A percentile compares a stretch with the other conserved stretches of the same genome.
phyloP scores from a whole-genome alignment of 2,113 vertebrate genomes.

The Pholis gunnellus region DNA sequence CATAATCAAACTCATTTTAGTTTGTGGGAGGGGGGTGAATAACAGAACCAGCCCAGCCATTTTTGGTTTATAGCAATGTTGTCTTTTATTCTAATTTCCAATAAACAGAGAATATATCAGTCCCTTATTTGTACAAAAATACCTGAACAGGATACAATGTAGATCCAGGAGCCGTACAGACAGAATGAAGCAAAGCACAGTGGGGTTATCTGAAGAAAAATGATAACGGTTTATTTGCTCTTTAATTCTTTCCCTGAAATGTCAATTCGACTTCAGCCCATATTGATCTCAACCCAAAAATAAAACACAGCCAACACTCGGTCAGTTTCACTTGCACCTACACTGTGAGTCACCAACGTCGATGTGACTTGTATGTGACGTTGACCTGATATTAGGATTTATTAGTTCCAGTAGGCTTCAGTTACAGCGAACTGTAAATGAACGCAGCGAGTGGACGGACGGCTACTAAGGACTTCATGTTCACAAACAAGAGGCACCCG shows the following conservation, averaged over 20 bases:
- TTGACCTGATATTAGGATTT: constrained; percentile 80
- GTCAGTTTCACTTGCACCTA: constrained; percentile 30
- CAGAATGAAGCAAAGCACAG: constrained; percentile 91
- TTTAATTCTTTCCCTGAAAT: constrained; percentile 88
- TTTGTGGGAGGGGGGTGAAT: background rate
- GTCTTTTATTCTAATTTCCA: constrained; percentile 97
- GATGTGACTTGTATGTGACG: constrained; percentile 55
- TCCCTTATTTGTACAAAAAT: constrained; percentile 99
- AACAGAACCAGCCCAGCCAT: constrained; percentile 52
- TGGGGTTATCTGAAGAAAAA: constrained; percentile 80
- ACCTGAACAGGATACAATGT: constrained; percentile 96
- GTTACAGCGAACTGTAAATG: constrained; percentile 51
- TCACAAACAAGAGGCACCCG: constrained; percentile 89
- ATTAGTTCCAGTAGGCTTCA: constrained; percentile 78
- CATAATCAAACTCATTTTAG: too few species aligned
- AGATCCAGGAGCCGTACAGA: constrained; percentile 89
- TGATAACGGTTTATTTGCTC: constrained; percentile 70
- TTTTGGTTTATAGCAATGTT: constrained; percentile 91
- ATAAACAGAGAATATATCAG: constrained; percentile 96
- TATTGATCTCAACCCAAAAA: constrained; percentile 60
- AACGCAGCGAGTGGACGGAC: constrained; percentile 78
- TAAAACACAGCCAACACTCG: constrained; percentile 36
- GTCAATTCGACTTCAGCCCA: constrained; percentile 78
- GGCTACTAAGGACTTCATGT: constrained; percentile 75
- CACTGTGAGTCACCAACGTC: constrained; percentile 26